Conservation (phyloP, 2,888 invertebrate species). For the Acanthoscelides obtectus region DNA sequence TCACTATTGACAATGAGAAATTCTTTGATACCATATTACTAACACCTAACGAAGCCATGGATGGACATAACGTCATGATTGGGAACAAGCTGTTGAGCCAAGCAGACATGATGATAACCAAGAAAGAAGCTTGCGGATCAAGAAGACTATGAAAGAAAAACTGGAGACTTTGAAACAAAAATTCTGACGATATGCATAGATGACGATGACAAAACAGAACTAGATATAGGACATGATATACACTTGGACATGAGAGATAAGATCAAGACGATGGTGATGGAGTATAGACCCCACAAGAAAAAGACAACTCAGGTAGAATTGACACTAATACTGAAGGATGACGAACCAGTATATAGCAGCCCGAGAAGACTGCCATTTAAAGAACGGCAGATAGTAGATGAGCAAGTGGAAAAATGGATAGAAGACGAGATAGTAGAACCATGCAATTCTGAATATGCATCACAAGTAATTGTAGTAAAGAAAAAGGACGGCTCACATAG, state of each 20-base stretch:
- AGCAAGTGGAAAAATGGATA: constrained; percentile 19
- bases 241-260: neutral
- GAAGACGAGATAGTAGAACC: constrained; percentile 22
- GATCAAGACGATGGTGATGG: neutral
- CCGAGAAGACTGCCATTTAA: constrained; percentile 21
- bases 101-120: too few relatives aligned
- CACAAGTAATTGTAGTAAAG: constrained; percentile 23
- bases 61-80: too few relatives aligned
- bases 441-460: constrained; percentile 25
- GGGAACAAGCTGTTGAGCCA: too few relatives aligned
- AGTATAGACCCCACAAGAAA: neutral
- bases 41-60: too few relatives aligned
- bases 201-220: neutral
- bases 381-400: constrained; percentile 20
- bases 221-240: neutral
- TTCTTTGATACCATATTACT: too few relatives aligned
- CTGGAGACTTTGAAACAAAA: neutral
- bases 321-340: constrained; percentile 14
- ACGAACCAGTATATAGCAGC: constrained; percentile 19
- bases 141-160: too few relatives aligned
- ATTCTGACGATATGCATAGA: neutral
- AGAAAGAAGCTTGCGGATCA: too few relatives aligned
- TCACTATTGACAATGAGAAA: too few relatives aligned
- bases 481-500: constrained; percentile 23
- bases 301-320: neutral